Base-by-base conservation (phyloP, 2,113 vertebrate species). In the Ophiodon elongatus region DNA sequence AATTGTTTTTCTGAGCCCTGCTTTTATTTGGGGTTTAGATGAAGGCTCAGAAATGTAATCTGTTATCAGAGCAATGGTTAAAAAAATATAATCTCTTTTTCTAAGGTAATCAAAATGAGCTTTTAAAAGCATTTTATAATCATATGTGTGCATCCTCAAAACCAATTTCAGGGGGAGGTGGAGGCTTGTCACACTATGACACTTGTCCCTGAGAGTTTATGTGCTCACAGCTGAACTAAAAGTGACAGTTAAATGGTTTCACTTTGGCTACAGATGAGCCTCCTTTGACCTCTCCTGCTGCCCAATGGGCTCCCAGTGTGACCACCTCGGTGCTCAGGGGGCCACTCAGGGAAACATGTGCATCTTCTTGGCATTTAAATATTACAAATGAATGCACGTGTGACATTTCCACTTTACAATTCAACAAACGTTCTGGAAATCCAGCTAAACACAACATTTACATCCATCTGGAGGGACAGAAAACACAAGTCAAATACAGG, bases 21-120 rank as follows among this genome's bases (percentile, higher is more conserved):
- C 23, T 85, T 90, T 88, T 72, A 76, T 79, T 84, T 76, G 9
- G 43, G 43, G 25, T 86, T 86, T 80, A 72, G 90, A 91, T 92
- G 91, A 91, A 60, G 76, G 70, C 52, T 88, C 60, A 23, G n/a
- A 75, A 39, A 82, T 75, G 6, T 84, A 88, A 88, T 72, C 73
- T 73, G 74, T 71, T 64, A 90, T 88, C 85, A 84, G 54, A 81
- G 59, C 78, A 81, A 76, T 60, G 75, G 31, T 85, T 80, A 66
- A 83, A 71, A 71, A 83, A 77, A 41, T 60, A 73, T 89, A 83
- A 91, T 89, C 85, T 56, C n/a, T 76, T 50, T 73, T 59, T 69
- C 41, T 65, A 78, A 59, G 50, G 66, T 88, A 88, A 89, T 83
- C 75, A 92, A 86, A 74, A 70, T 73, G 62, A 89, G 83, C 81